Evolutionary conservation across 2,113 vertebrate species (phyloP).

Genomic region (Pygoscelis adeliae): DNA sequence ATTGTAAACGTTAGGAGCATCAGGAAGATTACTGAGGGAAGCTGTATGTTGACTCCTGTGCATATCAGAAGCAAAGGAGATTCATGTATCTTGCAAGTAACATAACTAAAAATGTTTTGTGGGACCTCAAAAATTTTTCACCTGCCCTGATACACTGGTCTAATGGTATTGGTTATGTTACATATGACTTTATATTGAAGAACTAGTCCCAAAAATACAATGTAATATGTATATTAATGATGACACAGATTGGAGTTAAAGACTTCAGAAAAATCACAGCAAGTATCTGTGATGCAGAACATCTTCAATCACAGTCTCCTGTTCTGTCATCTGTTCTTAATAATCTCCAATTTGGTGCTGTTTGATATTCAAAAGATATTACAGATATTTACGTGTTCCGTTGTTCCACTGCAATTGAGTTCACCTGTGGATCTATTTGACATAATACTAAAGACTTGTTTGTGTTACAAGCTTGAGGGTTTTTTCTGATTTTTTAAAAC

Average conservation of each 20-base stretch:
- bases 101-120: background rate
- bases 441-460: slow-evolving; percentile 43
- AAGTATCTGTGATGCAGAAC: slow-evolving; percentile 59
- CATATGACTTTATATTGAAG: background rate
- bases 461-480: background rate
- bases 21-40: background rate
- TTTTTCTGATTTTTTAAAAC: background rate
- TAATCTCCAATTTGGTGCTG: slow-evolving; percentile 61
- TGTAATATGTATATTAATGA: background rate
- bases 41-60: background rate
- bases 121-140: background rate
- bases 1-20: background rate
- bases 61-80: background rate
- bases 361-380: slow-evolving; percentile 78
- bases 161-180: background rate
- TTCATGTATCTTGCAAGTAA: background rate
- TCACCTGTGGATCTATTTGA: slow-evolving; percentile 51
- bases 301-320: slow-evolving; percentile 69
- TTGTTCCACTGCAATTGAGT: slow-evolving; percentile 63
- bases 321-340: slow-evolving; percentile 77
- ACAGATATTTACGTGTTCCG: slow-evolving; percentile 72
- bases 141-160: background rate
- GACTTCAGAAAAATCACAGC: slow-evolving; percentile 23
- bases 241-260: slow-evolving; percentile 21
- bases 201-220: slow-evolving; percentile 18